Percentiles rank a stretch among this genome's conserved stretches.
phyloP scores from a whole-genome alignment of 2,797 vertebrate species.

The Erethizon dorsatum region DNA sequence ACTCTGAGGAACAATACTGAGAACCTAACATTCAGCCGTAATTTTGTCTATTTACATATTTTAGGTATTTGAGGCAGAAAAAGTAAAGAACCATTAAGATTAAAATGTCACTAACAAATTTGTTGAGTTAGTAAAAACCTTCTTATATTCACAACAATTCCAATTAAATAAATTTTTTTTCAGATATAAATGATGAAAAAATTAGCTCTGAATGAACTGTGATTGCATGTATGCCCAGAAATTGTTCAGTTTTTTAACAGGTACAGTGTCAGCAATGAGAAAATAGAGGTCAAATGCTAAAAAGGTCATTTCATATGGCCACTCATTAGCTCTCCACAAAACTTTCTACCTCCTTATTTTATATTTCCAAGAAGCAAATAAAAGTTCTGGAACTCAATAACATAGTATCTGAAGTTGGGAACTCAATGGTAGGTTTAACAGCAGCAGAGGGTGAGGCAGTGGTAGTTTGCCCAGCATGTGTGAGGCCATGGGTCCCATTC shows the following conservation, averaged over 20 bases:
- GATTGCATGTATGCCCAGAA: neutral
- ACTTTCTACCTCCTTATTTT: neutral
- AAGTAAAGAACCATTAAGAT: neutral
- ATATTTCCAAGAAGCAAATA: neutral
- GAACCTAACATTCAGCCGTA: neutral
- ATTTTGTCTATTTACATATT: neutral
- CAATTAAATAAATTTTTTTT: neutral
- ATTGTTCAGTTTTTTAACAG: slow-evolving; percentile 18
- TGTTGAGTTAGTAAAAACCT: neutral
- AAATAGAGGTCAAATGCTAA: slow-evolving; percentile 13
- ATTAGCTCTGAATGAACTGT: neutral
- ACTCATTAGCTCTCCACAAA: neutral
- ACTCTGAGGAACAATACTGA: neutral
- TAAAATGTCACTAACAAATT: neutral
- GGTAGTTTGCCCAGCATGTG: neutral
- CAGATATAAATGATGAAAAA: slow-evolving; percentile 35
- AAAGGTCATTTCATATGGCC: neutral
- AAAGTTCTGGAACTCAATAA: neutral
- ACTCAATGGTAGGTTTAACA: slow-evolving; percentile 3
- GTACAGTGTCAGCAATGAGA: neutral
- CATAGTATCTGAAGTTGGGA: neutral
- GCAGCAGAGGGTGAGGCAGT: neutral
- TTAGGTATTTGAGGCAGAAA: neutral
- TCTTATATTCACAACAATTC: neutral
- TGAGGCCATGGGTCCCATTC: neutral